These are phyloP conservation scores for Mimachlamys varia DNA, from an alignment of 2,888 invertebrate genomes.

Conservation along the genomic window DNA sequence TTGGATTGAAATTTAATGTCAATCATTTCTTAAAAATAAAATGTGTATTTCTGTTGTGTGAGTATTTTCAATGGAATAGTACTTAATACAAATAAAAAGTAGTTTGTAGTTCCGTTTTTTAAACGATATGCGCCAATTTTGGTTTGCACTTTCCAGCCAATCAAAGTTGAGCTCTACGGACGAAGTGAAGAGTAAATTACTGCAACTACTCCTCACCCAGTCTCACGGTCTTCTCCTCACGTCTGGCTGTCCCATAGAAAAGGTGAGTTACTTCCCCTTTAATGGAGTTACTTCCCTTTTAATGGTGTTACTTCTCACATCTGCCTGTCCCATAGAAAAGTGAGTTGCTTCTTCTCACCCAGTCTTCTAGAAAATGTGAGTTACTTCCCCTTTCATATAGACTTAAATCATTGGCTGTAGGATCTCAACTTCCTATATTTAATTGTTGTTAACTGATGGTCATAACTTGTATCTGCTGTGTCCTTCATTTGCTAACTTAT, in stretches of 20 bases:
- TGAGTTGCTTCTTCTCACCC: too few relatives aligned
- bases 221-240: conserved; percentile 93
- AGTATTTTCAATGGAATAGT: background rate
- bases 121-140: conserved; percentile 38
- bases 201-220: conserved; percentile 93
- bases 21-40: conserved; percentile 13
- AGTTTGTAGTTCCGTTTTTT: background rate
- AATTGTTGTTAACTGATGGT: too few relatives aligned
- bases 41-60: background rate
- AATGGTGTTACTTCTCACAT: too few relatives aligned
- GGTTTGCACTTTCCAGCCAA: conserved; percentile 65
- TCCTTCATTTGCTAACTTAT: too few relatives aligned
- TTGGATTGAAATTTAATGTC: background rate
- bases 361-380: too few relatives aligned
- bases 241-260: conserved; percentile 96
- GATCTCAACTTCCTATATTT: too few relatives aligned
- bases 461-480: too few relatives aligned
- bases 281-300: background rate
- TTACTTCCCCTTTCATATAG: too few relatives aligned
- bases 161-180: conserved; percentile 78
- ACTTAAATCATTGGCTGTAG: too few relatives aligned
- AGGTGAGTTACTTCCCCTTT: conserved; percentile 85
- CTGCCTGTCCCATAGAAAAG: too few relatives aligned
- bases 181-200: conserved; percentile 95
- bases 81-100: background rate